These are phyloP conservation scores for Plagodis dolabraria DNA, from an alignment of 2,888 invertebrate species.

Conservation along the genomic window DNA sequence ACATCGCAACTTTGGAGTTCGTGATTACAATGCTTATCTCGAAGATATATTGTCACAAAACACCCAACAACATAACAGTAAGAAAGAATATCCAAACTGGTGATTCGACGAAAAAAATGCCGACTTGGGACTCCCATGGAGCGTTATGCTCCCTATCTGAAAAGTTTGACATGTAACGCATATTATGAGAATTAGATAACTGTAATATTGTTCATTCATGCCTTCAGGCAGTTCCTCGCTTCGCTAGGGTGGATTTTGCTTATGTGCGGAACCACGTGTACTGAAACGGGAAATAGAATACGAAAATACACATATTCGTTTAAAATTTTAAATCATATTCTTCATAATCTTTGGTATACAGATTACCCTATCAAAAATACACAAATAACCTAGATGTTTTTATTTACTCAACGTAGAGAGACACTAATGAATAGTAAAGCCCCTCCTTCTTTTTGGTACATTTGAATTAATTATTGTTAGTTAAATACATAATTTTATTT, in stretches of 20 bases:
- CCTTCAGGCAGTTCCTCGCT: slow-evolving; percentile 25
- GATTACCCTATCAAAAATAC: no score
- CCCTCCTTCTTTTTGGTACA: no score
- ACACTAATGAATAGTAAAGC: no score
- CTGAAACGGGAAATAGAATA: background rate
- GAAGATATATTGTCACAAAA: slow-evolving; percentile 23
- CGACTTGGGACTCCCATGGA: slow-evolving; percentile 40
- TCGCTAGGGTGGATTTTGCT: slow-evolving; percentile 16
- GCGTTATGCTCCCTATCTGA: slow-evolving; percentile 65
- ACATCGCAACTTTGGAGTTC: no score
- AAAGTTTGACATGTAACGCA: slow-evolving; percentile 78
- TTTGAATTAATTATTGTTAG: no score
- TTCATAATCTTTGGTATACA: no score
- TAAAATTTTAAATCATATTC: background rate
- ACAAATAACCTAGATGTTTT: no score
- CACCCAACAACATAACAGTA: slow-evolving; percentile 31
- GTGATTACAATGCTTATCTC: background rate
- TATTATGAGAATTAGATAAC: slow-evolving; percentile 79
- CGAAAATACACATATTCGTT: background rate
- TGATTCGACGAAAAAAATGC: slow-evolving; percentile 50
- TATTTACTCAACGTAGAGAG: no score
- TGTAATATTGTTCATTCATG: slow-evolving; percentile 52
- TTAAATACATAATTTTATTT: no score
- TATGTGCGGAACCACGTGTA: background rate
- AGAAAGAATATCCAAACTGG: slow-evolving; percentile 34